These are phyloP conservation scores for Anhinga anhinga DNA, from an alignment of 2,113 vertebrate species.

Conservation along the genomic window DNA sequence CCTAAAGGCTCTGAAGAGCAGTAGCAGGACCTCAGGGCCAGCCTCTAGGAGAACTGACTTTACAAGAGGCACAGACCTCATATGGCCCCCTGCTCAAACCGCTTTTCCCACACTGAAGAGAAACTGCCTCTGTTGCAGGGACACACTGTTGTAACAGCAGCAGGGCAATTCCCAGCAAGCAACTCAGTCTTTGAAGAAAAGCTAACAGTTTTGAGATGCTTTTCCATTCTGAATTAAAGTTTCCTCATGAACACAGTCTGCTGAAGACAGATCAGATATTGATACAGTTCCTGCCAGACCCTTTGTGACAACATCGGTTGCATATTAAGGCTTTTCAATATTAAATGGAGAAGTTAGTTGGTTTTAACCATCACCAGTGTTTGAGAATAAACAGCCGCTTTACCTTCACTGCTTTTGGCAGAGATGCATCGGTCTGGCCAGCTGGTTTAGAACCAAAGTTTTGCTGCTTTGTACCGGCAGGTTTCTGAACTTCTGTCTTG, in stretches of 20 bases:
- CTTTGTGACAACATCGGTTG: neutral
- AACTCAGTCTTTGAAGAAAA: neutral
- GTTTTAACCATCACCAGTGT: neutral
- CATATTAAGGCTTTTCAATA: neutral
- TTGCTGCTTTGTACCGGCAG: conserved; percentile 57
- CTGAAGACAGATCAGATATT: neutral
- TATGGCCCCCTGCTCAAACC: neutral
- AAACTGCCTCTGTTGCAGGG: neutral
- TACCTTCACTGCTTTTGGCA: conserved; percentile 75
- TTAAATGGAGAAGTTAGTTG: neutral
- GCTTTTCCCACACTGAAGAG: neutral
- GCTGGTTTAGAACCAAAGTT: conserved; percentile 57
- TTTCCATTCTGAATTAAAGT: neutral
- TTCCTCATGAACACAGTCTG: too few relatives aligned
- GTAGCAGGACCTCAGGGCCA: neutral
- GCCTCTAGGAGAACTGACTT: neutral
- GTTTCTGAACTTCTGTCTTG: conserved; percentile 56
- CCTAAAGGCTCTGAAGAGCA: neutral
- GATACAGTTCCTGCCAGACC: neutral
- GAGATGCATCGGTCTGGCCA: conserved; percentile 65
- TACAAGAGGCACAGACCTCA: neutral
- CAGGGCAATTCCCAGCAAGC: neutral
- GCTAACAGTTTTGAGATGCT: neutral
- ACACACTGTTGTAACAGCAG: neutral
- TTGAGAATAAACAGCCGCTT: neutral